These are phyloP conservation scores for Macaria liturata DNA, from an alignment of 2,888 invertebrate genomes.

Conservation along the genomic window DNA sequence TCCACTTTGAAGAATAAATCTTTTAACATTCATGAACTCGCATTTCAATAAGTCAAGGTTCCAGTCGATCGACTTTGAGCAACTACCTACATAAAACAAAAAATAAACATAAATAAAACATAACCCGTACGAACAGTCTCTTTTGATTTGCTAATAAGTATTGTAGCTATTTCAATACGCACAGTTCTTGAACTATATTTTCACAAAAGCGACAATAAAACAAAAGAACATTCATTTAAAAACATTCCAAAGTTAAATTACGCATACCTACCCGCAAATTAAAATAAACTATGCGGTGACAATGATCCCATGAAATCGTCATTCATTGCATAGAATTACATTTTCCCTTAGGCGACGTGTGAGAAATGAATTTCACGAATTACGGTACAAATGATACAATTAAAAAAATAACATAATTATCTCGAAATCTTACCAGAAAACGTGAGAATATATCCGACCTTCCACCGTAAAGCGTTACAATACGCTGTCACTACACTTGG, in stretches of 20 bases:
- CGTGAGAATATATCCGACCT: conserved; percentile 73
- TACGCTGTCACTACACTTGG: conserved; percentile 44
- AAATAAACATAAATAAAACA: conserved; percentile 23
- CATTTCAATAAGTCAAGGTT: conserved; percentile 34
- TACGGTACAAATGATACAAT: conserved; percentile 48
- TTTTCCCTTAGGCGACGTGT: conserved; percentile 28
- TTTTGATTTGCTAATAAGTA: conserved; percentile 29
- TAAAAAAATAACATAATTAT: conserved; percentile 46
- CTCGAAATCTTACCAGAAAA: conserved; percentile 62
- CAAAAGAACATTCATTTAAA: conserved; percentile 14
- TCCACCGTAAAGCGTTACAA: conserved; percentile 41
- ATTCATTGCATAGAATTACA: conserved; percentile 31
- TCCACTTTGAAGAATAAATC: conserved; percentile 10
- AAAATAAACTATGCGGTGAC: conserved; percentile 25
- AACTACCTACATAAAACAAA: conserved; percentile 2
- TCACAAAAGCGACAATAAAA: conserved; percentile 15
- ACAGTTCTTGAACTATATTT: conserved; percentile 12
- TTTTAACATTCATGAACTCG: conserved; percentile 18
- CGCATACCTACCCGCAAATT: conserved; percentile 27
- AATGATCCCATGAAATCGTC: conserved; percentile 30
- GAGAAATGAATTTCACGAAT: conserved; percentile 38
- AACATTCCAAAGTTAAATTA: conserved; percentile 16
- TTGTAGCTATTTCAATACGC: conserved; percentile 24
- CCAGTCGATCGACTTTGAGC: conserved; percentile 24
- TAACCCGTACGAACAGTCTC: conserved; percentile 23